Evolutionary conservation across 1,140 invertebrate species (phyloP), one percentile per base, ranked within the genome.

Genomic region (Drosophila ogumai): DNA sequence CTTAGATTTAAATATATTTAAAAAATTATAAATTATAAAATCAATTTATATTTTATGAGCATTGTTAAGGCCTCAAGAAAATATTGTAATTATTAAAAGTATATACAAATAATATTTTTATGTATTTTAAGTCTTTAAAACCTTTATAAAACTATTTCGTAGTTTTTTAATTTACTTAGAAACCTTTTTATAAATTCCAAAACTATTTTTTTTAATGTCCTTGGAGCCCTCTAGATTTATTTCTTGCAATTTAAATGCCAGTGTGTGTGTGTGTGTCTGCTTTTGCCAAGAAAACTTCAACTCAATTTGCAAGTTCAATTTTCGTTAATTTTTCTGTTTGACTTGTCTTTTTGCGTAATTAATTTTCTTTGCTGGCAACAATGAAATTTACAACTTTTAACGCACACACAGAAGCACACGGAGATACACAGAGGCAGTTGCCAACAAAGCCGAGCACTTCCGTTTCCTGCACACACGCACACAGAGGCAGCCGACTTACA

Each of bases 311-410:
- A 49, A 44, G n/a, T 41, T 68, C 61, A 66, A 25, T 52, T 50
- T 68, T 50, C 28, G 50, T 67, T 28, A 54, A 69, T 44, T 67
- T 68, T 67, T 67, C 43, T 31, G 31, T 41, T 43, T 49, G 69
- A 56, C 43, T 73, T 77, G 59, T 40, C 44, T 58, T 75, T 84
- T 73, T 74, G 52, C 65, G 46, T 81, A 85, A 90, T 90, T 90
- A 90, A 90, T 90, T 85, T 81, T 85, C 81, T 90, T 84, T 65
- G 72, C 67, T 52, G 60, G 65, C 71, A 63, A 81, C 81, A 85
- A 81, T 90, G 75, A 81, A 75, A 90, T 90, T 90, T 86, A 91
- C 75, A 85, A 82, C 72, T 82, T 85, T 81, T 49, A 68, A 49
- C 57, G 40, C 50, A 78, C 68, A 82, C 72, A 82, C 72, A 71